phyloP scores from a whole-genome alignment of 2,113 vertebrate genomes.

The Hydropotes inermis region DNA sequence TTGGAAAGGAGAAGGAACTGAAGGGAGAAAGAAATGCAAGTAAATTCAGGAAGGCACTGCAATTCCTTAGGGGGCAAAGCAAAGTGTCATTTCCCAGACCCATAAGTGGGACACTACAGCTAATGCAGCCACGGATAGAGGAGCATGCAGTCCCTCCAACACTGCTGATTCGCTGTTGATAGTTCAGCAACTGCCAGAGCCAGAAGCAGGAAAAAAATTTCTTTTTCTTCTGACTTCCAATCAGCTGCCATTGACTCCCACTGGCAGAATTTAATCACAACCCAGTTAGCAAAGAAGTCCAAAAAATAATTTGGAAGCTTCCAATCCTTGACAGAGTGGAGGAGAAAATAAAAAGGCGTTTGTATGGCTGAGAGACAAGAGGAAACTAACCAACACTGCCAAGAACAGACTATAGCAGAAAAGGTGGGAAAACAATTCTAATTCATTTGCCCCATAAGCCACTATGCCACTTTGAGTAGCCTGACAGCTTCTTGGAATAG shows the following conservation, averaged over 20 bases:
- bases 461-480: not conserved
- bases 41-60: not conserved
- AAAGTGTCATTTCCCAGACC: not conserved
- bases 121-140: not conserved
- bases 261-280: slow-evolving; percentile 42
- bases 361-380: not conserved
- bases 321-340: not conserved
- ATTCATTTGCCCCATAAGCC: not conserved
- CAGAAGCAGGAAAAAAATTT: not conserved
- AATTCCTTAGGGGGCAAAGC: not conserved
- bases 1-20: not conserved
- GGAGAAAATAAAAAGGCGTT: not conserved
- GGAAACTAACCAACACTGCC: not conserved
- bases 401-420: not conserved
- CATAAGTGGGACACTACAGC: too few species aligned
- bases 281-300: not conserved
- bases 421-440: not conserved
- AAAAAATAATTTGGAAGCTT: not conserved
- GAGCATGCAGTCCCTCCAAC: accelerated
- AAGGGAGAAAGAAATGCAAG: not conserved
- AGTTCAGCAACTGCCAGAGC: not conserved
- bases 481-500: not conserved
- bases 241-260: not conserved
- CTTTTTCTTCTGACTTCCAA: not conserved
- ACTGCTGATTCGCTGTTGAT: not conserved